These are phyloP conservation scores for Cosmopolites sordidus DNA, from an alignment of 2,888 invertebrate genomes.

Conservation along the genomic window DNA sequence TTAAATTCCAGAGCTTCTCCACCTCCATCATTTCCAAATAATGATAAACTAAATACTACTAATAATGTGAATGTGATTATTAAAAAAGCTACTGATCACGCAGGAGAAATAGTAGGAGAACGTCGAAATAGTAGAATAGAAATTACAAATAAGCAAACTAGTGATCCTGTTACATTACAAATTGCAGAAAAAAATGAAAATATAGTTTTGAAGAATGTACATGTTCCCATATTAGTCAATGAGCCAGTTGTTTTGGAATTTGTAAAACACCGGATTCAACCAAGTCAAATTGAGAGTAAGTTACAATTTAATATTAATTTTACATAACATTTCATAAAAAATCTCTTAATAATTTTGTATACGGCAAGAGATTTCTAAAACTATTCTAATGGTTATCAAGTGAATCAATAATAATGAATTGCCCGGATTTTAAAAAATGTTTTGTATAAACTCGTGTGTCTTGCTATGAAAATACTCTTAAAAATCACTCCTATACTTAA, in stretches of 20 bases:
- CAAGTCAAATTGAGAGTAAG: not conserved
- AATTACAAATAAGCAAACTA: not conserved
- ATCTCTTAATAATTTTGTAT: too few species aligned
- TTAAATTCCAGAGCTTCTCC: slow-evolving; percentile 74
- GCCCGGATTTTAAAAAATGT: too few species aligned
- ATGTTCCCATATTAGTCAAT: slow-evolving; percentile 2
- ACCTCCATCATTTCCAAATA: slow-evolving; percentile 59
- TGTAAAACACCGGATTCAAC: not conserved
- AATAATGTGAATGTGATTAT: slow-evolving; percentile 57
- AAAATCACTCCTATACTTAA: too few species aligned
- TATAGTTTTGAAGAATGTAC: not conserved
- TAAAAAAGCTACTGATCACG: not conserved
- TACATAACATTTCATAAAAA: too few species aligned
- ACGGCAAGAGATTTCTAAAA: too few species aligned
- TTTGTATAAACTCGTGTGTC: too few species aligned
- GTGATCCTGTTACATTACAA: not conserved
- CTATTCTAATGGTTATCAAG: too few species aligned
- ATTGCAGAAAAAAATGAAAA: not conserved
- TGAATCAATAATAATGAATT: too few species aligned
- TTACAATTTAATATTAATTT: too few species aligned
- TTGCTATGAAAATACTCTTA: too few species aligned
- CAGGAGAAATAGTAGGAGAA: not conserved
- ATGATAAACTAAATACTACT: slow-evolving; percentile 38
- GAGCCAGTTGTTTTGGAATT: slow-evolving; percentile 11
- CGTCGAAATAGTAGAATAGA: not conserved